phyloP scores from a whole-genome alignment of 2,113 vertebrate species.

The Cyanoramphus novaezelandiae region DNA sequence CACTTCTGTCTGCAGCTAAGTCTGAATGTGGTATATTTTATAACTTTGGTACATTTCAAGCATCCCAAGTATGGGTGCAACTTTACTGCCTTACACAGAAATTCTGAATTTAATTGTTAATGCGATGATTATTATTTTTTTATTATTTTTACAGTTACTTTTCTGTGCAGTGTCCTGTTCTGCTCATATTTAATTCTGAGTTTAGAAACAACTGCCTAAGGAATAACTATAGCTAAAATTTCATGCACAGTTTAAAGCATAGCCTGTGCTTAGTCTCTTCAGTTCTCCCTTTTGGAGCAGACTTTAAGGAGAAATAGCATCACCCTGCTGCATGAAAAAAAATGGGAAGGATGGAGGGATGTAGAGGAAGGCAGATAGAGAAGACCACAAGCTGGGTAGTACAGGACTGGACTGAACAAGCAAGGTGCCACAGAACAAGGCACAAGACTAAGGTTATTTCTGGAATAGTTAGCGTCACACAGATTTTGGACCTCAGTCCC shows the following conservation, averaged over 20 bases:
- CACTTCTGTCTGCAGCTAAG: not conserved
- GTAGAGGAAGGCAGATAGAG: not conserved
- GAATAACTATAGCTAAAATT: not conserved
- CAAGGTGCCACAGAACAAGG: not conserved
- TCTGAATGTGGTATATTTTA: not conserved
- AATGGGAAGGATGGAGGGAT: not conserved
- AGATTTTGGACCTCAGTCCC: not conserved
- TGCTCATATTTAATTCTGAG: not conserved
- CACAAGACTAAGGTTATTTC: not conserved
- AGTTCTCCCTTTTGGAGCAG: not conserved
- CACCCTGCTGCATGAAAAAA: not conserved
- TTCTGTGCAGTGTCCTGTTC: not conserved
- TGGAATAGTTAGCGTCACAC: not conserved
- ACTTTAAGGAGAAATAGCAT: not conserved
- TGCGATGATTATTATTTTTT: not conserved
- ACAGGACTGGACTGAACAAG: not conserved
- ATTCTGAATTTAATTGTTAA: not conserved
- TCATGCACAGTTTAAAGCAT: not conserved
- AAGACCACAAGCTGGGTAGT: not conserved
- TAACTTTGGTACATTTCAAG: not conserved
- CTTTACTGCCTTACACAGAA: not conserved
- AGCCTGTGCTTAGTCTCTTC: not conserved
- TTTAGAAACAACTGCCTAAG: not conserved
- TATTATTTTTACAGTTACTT: not conserved
- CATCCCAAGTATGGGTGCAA: not conserved